Evolutionary conservation across 2,797 vertebrate species (phyloP), one percentile per base, ranked within the genome.

Genomic region (Coregonus sp.): DNA sequence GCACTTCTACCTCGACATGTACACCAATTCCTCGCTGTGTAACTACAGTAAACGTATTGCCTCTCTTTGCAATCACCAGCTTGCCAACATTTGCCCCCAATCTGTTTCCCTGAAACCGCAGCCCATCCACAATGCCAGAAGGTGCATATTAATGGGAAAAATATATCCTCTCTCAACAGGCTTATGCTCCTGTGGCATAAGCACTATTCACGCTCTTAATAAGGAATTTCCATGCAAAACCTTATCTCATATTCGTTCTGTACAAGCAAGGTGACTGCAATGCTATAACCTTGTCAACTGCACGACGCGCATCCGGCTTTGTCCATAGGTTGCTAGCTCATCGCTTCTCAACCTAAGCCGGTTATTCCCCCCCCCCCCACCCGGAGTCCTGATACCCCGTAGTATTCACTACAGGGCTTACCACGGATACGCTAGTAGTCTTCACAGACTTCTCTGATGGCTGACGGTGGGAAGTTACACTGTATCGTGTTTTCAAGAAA

Each of bases 101-200:
- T 47, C 69, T 0, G 3, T 77, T 73, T 74, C 78, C 72, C 76
- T 80, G 68, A 75, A 68, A 82, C 47, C 65, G 72, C n/a, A 72
- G 77, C 72, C 79, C 71, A 79, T 80, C 85, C 75, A 79, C 76
- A 79, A 83, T 75, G 72, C 78, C 78, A 78, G 84, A 14, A 2
- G 12, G n/a, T 84, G 83, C 82, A 85, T 88, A 84, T 85, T 90
- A 87, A 91, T 90, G 86, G 88, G 81, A 33, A 79, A 86, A 74
- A 69, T 72, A 74, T 69, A 84, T 90, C 80, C 83, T 85, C 81
- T 87, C 85, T 85, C 72, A 79, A 78, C 78, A 80, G 69, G 40
- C 9, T 40, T 29, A 11, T 25, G 84, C 83, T 89, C 87, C 89
- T 86, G 85, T 85, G 82, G 84, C 85, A 81, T 84, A 85, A 90